phyloP scores from a whole-genome alignment of 2,797 vertebrate species.

The Carduelis carduelis region DNA sequence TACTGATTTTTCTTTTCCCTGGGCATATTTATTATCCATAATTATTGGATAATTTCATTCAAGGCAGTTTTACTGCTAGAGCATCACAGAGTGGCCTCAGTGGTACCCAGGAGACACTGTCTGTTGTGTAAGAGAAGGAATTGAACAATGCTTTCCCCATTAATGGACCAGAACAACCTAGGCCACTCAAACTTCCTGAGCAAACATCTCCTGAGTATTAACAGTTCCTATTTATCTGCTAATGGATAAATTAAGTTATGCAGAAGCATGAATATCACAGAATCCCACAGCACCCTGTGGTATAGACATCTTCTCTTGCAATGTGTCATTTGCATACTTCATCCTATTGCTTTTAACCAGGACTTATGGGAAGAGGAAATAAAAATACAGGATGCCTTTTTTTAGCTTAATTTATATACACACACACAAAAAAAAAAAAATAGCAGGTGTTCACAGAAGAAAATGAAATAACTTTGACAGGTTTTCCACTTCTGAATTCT shows the following conservation, averaged over 20 bases:
- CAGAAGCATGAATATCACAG: neutral
- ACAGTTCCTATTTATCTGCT: neutral
- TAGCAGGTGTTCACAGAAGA: neutral
- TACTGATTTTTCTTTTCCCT: accelerated
- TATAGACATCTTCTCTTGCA: neutral
- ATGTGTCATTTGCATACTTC: neutral
- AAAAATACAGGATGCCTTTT: neutral
- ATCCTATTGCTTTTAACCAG: neutral
- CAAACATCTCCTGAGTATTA: neutral
- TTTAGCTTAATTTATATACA: neutral
- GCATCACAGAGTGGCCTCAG: neutral
- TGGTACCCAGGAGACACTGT: neutral
- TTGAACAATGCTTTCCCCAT: neutral
- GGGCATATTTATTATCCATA: neutral
- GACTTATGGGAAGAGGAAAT: neutral
- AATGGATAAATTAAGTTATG: conserved; percentile 16
- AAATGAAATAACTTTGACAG: neutral
- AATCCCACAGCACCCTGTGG: neutral
- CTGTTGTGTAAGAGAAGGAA: neutral
- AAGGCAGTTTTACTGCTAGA: neutral
- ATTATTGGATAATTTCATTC: neutral
- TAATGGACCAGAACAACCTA: neutral
- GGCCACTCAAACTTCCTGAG: neutral
- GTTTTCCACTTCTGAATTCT: neutral
- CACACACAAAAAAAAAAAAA: neutral